These are phyloP conservation scores for Bicyclus anynana DNA, from an alignment of 1,140 invertebrate genomes.

Conservation along the genomic window DNA sequence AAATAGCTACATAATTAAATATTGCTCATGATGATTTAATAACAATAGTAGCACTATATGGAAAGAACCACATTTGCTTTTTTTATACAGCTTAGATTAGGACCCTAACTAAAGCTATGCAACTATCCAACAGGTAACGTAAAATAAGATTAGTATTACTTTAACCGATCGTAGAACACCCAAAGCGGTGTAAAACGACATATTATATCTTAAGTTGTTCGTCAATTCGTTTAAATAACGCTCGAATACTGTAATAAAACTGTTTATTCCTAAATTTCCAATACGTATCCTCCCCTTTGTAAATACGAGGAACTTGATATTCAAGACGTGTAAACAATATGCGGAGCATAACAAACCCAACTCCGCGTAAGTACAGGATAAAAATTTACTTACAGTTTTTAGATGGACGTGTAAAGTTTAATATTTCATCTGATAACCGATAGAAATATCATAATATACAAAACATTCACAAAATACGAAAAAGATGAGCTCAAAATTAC, in stretches of 20 bases:
- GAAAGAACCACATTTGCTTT: too few species aligned
- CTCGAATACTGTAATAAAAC: not conserved
- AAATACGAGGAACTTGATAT: constrained; percentile 51
- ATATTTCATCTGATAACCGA: constrained; percentile 36
- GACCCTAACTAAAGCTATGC: too few species aligned
- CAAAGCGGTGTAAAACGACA: not conserved
- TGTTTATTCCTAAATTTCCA: constrained; percentile 8
- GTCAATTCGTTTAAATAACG: not conserved
- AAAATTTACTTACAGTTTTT: constrained; percentile 50
- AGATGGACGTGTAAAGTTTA: constrained; percentile 30
- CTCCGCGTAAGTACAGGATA: constrained; percentile 3
- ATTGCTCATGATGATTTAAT: too few species aligned
- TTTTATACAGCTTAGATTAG: too few species aligned
- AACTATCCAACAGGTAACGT: too few species aligned
- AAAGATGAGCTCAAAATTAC: constrained; percentile 38
- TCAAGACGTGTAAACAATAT: constrained; percentile 71
- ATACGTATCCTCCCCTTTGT: constrained; percentile 66
- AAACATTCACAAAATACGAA: constrained; percentile 51
- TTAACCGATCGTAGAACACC: not conserved
- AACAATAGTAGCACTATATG: too few species aligned
- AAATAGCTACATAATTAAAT: too few species aligned
- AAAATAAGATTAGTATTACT: not conserved
- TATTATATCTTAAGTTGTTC: not conserved
- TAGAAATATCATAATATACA: constrained; percentile 57
- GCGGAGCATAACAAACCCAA: constrained; percentile 20